A percentile compares a stretch with the other conserved stretches of the same genome.
phyloP scores from a whole-genome alignment of 2,113 vertebrate species.

The Panthera uncia region DNA sequence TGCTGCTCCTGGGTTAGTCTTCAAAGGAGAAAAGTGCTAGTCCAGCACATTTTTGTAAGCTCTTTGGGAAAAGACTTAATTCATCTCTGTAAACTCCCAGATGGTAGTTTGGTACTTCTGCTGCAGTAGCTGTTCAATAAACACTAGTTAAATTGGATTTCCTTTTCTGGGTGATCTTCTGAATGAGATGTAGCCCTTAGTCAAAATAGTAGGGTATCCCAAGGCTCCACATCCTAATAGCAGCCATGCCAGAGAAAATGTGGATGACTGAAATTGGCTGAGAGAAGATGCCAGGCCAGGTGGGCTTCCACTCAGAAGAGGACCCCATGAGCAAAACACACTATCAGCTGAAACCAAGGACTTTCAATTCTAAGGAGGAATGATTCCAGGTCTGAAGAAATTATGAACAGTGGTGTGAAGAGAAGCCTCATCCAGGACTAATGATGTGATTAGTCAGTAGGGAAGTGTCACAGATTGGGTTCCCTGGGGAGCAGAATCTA shows the following conservation, averaged over 20 bases:
- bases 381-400: not conserved
- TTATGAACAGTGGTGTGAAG: not conserved
- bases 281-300: not conserved
- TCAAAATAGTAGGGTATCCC: not conserved
- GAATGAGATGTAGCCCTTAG: not conserved
- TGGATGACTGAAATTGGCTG: not conserved
- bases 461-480: not conserved
- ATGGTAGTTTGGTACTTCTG: not conserved
- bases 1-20: not conserved
- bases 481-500: not conserved
- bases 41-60: not conserved
- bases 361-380: not conserved
- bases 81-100: not conserved
- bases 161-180: not conserved
- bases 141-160: not conserved
- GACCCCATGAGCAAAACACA: not conserved
- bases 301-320: not conserved
- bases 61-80: slow-evolving; percentile 15
- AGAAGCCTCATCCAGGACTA: not conserved
- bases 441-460: not conserved
- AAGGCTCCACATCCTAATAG: not conserved
- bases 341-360: not conserved
- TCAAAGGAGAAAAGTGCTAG: not conserved
- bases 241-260: not conserved
- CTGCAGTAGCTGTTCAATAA: not conserved